Percentiles rank a stretch among this genome's conserved stretches.
Evolutionary conservation across 2,797 vertebrate species (phyloP).

Genomic region (Botia almorhae): DNA sequence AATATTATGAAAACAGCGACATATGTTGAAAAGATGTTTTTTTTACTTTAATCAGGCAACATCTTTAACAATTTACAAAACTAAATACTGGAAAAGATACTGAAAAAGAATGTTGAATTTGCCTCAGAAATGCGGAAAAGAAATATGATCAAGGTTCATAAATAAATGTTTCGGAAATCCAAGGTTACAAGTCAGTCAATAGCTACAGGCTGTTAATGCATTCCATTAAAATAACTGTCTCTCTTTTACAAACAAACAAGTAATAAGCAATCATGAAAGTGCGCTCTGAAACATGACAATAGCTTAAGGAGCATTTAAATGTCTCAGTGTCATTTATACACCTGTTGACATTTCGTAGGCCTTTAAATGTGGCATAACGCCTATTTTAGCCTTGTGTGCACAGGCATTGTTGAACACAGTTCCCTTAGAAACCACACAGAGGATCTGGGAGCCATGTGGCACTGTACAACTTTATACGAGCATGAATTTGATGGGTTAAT

Average conservation of each 20-base stretch:
- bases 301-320: background rate
- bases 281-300: conserved; percentile 10
- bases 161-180: conserved; percentile 31
- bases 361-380: background rate
- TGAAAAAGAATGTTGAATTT: background rate
- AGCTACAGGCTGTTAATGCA: background rate
- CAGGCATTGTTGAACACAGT: background rate
- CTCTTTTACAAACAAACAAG: background rate
- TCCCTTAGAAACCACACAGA: conserved; percentile 17
- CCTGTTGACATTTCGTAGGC: conserved; percentile 19
- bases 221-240: background rate
- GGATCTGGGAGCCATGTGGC: background rate
- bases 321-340: background rate
- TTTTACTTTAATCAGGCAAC: too few relatives aligned
- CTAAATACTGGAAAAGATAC: background rate
- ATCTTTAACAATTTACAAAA: too few relatives aligned
- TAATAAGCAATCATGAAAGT: background rate
- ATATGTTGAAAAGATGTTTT: too few relatives aligned
- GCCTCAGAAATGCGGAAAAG: too few relatives aligned
- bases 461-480: background rate
- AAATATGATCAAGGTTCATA: background rate
- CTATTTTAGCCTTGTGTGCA: conserved; percentile 5
- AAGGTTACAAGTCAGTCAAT: conserved; percentile 27
- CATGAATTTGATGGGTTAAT: background rate
- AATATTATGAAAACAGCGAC: too few relatives aligned